Evolutionary conservation across 2,113 vertebrate genomes (phyloP).

Genomic region (Eptesicus fuscus): DNA sequence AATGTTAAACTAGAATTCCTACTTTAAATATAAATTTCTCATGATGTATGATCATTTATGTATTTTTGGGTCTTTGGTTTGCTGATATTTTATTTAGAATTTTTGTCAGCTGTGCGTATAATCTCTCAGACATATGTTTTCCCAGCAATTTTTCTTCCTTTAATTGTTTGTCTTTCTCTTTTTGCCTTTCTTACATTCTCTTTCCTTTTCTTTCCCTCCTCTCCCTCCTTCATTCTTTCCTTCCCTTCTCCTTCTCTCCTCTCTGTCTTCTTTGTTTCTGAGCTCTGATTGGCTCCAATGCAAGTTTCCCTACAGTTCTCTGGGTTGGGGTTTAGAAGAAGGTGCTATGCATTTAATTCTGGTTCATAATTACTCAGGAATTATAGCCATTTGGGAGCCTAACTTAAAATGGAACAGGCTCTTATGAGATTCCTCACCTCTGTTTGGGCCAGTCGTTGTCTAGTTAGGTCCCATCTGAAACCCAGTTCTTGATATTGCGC

Average conservation of each 20-base stretch:
- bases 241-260: not conserved
- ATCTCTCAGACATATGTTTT: not conserved
- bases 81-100: not conserved
- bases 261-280: not conserved
- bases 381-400: not conserved
- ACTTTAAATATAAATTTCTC: not conserved
- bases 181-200: not conserved
- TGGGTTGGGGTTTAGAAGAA: not conserved
- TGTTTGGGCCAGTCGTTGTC: not conserved
- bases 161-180: not conserved
- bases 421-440: not conserved
- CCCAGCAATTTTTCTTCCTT: not conserved
- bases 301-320: not conserved
- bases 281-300: not conserved
- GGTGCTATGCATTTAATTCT: not conserved
- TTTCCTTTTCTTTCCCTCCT: not conserved
- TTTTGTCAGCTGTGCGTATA: not conserved
- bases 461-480: not conserved
- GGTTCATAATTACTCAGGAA: not conserved
- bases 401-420: not conserved
- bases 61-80: not conserved
- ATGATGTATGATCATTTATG: not conserved
- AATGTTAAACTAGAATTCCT: not conserved
- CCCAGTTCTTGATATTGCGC: not conserved
- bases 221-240: not conserved